A percentile compares a stretch with the other conserved stretches of the same genome.
phyloP scores from a whole-genome alignment of 2,113 vertebrate species.

The Artemisiospiza belli region DNA sequence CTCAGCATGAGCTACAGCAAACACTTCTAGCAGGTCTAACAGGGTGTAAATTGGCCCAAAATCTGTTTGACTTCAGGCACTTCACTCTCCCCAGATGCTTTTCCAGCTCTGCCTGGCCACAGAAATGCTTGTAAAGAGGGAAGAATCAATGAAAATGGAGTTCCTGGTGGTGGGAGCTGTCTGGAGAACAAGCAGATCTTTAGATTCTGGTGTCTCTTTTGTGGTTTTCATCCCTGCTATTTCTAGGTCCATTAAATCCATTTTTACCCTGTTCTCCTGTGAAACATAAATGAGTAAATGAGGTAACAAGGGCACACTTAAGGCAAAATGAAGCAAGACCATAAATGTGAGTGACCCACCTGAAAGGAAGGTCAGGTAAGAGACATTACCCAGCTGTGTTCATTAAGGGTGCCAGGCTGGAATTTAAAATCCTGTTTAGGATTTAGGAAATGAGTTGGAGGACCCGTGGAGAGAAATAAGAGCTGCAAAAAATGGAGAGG shows the following conservation, averaged over 20 bases:
- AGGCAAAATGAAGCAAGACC: not conserved
- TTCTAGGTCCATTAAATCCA: conserved; percentile 29
- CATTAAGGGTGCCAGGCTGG: not conserved
- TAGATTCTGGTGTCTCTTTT: not conserved
- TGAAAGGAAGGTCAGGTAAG: conserved; percentile 4
- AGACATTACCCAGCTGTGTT: not conserved
- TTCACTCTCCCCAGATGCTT: not conserved
- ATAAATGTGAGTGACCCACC: not conserved
- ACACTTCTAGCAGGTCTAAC: not conserved
- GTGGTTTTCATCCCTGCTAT: not conserved
- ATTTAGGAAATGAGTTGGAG: not conserved
- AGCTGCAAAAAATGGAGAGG: not conserved
- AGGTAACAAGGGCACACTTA: not conserved
- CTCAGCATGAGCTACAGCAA: fast-evolving
- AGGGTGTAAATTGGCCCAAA: not conserved
- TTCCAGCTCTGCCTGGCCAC: not conserved
- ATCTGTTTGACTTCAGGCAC: not conserved
- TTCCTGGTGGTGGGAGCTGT: not conserved
- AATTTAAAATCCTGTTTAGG: not conserved
- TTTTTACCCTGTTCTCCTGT: not conserved
- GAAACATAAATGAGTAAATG: not conserved
- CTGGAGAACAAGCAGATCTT: not conserved
- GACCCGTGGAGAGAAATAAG: not conserved
- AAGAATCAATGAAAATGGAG: not conserved
- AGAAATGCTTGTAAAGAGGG: not conserved